Percentiles rank a stretch among this genome's conserved stretches.
phyloP scores from a whole-genome alignment of 2,113 vertebrate genomes.

The Apodemus speciosus region DNA sequence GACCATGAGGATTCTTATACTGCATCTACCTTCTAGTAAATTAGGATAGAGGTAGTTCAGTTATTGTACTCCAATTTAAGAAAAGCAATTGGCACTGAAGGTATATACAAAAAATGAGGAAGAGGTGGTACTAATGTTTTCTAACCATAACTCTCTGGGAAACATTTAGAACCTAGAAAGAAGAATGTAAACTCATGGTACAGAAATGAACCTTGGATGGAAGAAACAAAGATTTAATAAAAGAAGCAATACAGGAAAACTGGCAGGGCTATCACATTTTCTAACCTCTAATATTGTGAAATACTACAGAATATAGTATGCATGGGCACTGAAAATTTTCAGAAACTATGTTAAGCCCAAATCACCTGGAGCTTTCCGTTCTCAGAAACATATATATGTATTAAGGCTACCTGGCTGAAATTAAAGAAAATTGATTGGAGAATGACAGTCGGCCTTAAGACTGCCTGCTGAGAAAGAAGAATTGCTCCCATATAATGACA shows the following conservation, averaged over 20 bases:
- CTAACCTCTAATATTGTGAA: background rate
- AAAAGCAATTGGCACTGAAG: background rate
- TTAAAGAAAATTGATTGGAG: background rate
- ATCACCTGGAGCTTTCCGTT: background rate
- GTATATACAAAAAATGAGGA: background rate
- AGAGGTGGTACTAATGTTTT: background rate
- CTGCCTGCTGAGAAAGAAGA: background rate
- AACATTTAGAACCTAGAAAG: background rate
- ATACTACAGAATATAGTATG: background rate
- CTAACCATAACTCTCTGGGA: background rate
- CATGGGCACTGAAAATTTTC: background rate
- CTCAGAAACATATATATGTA: no score
- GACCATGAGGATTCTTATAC: background rate
- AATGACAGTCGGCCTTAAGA: background rate
- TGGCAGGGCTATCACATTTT: background rate
- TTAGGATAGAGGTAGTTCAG: accelerated
- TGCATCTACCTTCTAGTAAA: background rate
- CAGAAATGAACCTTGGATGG: background rate
- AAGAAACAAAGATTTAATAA: background rate
- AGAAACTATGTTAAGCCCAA: background rate
- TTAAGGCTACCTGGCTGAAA: background rate
- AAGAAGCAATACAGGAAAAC: background rate
- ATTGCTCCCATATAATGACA: background rate
- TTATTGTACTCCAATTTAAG: background rate
- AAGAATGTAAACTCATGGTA: background rate